Evolutionary conservation across 2,888 invertebrate species (phyloP).

Genomic region (Sclerodermus sp.): DNA sequence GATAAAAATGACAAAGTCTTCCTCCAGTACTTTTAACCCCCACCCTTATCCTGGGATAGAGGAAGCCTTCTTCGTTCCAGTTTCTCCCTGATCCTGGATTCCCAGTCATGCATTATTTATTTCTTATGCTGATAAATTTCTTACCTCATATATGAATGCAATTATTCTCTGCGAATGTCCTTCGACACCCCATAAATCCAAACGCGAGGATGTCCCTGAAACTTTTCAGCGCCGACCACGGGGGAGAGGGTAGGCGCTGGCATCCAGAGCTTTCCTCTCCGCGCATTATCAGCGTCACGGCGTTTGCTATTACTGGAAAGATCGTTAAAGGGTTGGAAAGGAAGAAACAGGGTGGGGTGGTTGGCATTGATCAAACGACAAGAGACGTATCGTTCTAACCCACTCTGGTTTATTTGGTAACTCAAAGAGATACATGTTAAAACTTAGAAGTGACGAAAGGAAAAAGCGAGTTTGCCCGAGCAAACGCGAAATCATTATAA

Average conservation of each 20-base stretch:
- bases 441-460: conserved; percentile 25
- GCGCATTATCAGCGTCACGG: neutral
- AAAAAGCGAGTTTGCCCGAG: conserved; percentile 10
- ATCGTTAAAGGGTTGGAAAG: no score
- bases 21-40: conserved; percentile 30
- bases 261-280: neutral
- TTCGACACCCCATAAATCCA: no score
- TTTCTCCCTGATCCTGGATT: conserved; percentile 4
- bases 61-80: conserved; percentile 1
- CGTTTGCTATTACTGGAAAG: no score
- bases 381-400: conserved; percentile 40
- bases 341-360: no score
- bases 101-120: neutral
- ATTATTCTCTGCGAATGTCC: no score
- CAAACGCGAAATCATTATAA: conserved; percentile 51
- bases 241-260: no score
- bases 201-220: no score
- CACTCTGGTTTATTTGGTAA: conserved; percentile 53
- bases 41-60: neutral
- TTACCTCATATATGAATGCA: neutral
- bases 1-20: conserved; percentile 56
- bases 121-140: neutral
- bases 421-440: conserved; percentile 48
- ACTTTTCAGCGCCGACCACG: no score
- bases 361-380: neutral